Evolutionary conservation across 2,888 invertebrate genomes (phyloP), one percentile per base, ranked within the genome.

Genomic region (Branchinecta sandiegonensis): DNA sequence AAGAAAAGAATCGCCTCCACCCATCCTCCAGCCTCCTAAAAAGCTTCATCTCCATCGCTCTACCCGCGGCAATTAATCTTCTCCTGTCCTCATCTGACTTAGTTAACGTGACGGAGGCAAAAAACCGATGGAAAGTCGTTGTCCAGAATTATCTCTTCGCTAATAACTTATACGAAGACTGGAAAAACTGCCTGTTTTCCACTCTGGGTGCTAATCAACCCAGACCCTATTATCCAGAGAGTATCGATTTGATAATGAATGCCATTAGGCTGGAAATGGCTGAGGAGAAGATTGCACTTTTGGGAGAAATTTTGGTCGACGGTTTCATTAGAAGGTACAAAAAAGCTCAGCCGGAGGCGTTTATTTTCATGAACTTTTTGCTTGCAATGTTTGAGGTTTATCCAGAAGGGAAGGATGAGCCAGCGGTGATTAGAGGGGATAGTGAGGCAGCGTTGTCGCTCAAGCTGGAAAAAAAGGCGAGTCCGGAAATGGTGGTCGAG

Each of bases 161-260:
- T 23, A 56, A 56, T 23, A n/a, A 56, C 14, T 56, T 56, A 23
- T 56, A 56, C 23, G 63, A 56, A 56, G 63, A 56, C 11, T 56
- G 63, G 63, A 56, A 56, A 56, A 56, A 56, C n/a, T 56, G n/a
- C 63, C 63, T 56, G n/a, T 23, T 17, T 11, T 56, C 63, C 23
- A 56, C 23, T 17, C 63, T 23, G 23, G 63, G 23, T 17, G 9
- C 9, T n/a, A 56, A 56, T 8, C 14, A 56, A 23, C 14, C n/a
- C n/a, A 56, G n/a, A 8, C 11, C 63, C 11, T 23, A 56, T 23
- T 56, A 56, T 56, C 63, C 63, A 8, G 63, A 56, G 11, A 56
- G 14, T 56, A 17, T 56, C 14, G 23, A 56, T 17, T n/a, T 23
- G 23, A 56, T 56, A 56, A 56, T 56, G 10, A 10, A 2, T 10